Base-by-base conservation (phyloP, 2,113 vertebrate species). In the Chaenocephalus aceratus region DNA sequence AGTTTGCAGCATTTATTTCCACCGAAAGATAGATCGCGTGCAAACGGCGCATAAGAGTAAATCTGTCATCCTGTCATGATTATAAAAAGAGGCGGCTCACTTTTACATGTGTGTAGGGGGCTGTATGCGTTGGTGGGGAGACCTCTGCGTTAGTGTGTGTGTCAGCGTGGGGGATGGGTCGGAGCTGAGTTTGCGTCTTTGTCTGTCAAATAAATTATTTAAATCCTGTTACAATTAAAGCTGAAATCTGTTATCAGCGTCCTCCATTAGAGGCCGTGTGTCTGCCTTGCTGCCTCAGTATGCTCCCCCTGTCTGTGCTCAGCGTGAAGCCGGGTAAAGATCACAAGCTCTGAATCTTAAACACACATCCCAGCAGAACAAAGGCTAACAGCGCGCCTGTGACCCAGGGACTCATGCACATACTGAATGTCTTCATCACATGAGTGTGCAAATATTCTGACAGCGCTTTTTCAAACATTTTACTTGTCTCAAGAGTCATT, bases 221-320 rank as follows among this genome's bases (percentile, higher is more conserved):
- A 95, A 94, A 95, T 94, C 94, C 93, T 80, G 56, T 80, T 91
- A 93, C 89, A 93, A 94, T 94, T 90, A 94, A 91, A 93, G 77
- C 81, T 79, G 80, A 92, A 94, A 93, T 91, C 90, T 89, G 92
- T 92, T 93, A 94, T 95, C 91, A 58, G 83, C 44, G 46, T 77
- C 79, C 73, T 86, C 87, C 92, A 89, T 92, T 82, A 89, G 90
- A 85, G 57, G 65, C 46, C 9, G 41, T 72, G 62, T 83, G 79
- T 65, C 59, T 67, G 60, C 82, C 79, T 30, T 78, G 87, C 74
- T 75, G 82, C 77, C 76, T 81, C 76, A 18, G 75, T 80, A 66
- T 53, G 80, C 70, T 13, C 73, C 75, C 66, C 70, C 26, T 0
- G 34, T 62, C 71, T 77, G 63, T 4, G 46, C 79, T 75, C 90